phyloP scores from a whole-genome alignment of 2,888 invertebrate genomes.

The Lithophane leautieri region DNA sequence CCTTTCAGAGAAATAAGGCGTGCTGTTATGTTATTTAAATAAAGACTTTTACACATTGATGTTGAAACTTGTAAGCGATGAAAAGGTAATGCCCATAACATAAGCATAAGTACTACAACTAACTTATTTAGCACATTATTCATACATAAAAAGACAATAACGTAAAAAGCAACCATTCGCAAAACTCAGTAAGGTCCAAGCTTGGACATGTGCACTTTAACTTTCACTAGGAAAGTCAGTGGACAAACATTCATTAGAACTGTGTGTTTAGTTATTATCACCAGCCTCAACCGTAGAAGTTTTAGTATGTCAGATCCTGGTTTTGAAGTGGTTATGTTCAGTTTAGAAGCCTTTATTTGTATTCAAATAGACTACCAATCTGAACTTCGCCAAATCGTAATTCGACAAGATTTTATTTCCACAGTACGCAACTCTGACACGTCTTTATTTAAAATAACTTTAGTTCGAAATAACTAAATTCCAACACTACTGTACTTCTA shows the following conservation, averaged over 20 bases:
- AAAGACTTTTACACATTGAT: neutral
- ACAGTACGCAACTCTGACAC: no score
- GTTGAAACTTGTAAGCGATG: neutral
- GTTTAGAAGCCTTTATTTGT: neutral
- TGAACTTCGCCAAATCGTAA: no score
- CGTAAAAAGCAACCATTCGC: slow-evolving; percentile 23
- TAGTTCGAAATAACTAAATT: no score
- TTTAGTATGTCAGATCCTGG: slow-evolving; percentile 26
- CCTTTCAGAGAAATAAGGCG: no score
- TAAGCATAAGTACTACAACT: neutral
- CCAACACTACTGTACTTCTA: no score
- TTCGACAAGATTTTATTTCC: no score
- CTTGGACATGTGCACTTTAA: slow-evolving; percentile 42
- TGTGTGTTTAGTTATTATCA: slow-evolving; percentile 50
- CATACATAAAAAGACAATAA: slow-evolving; percentile 12
- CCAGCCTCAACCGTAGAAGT: neutral
- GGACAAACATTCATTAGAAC: slow-evolving; percentile 46
- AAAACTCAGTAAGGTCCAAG: slow-evolving; percentile 27
- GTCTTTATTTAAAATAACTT: no score
- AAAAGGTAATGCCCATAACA: neutral
- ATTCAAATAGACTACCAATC: neutral
- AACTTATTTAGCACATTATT: slow-evolving; percentile 8
- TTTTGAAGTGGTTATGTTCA: neutral
- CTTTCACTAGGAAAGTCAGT: slow-evolving; percentile 71
- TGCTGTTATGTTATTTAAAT: neutral